A percentile compares a stretch with the other conserved stretches of the same genome.
phyloP scores from a whole-genome alignment of 2,888 invertebrate species.

The Papilio protenor region DNA sequence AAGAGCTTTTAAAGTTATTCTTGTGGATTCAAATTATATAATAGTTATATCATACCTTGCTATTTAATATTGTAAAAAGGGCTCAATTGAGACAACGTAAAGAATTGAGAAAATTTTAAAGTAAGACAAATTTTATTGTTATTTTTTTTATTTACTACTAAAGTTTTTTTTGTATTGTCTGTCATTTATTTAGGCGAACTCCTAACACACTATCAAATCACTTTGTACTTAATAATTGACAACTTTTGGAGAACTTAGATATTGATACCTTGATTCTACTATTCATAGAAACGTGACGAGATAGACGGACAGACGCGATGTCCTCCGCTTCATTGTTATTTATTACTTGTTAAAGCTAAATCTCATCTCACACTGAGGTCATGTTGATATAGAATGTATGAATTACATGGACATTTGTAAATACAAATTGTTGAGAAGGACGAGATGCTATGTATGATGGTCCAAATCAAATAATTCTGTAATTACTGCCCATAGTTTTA shows the following conservation, averaged over 20 bases:
- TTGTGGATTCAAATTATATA: not conserved
- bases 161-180: not conserved
- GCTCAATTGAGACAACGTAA: too few species aligned
- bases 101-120: not conserved
- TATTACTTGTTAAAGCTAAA: conserved; percentile 18
- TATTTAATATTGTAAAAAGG: not conserved
- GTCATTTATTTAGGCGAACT: not conserved
- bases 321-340: conserved; percentile 17
- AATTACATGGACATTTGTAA: not conserved
- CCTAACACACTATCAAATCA: not conserved
- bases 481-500: too few species aligned
- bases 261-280: not conserved
- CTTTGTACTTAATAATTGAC: not conserved
- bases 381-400: not conserved
- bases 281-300: conserved; percentile 14
- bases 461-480: too few species aligned
- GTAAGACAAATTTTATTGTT: too few species aligned
- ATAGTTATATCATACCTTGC: too few species aligned
- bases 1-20: not conserved
- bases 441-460: too few species aligned
- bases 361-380: conserved; percentile 2
- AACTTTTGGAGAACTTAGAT: not conserved
- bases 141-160: too few species aligned
- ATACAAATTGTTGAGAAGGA: too few species aligned
- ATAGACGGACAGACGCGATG: not conserved